Evolutionary conservation across 1,140 invertebrate genomes (phyloP), one percentile per base, ranked within the genome.

Genomic region (Apis laboriosa): DNA sequence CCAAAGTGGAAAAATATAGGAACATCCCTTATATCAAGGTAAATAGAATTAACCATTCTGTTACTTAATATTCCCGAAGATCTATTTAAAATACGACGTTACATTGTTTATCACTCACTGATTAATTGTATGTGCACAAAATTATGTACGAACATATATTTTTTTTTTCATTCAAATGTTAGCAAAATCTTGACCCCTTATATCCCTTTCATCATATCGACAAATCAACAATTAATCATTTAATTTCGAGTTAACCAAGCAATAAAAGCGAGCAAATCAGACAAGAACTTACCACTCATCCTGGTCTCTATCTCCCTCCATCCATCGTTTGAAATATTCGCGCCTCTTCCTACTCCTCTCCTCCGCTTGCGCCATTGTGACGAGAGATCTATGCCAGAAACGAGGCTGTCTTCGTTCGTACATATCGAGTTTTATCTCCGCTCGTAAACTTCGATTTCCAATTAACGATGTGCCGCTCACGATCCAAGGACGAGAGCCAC

Each of bases 381-480:
- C 43, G 76, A 49, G 76, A 77, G 49, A 7, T n/a, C n/a, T 64
- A 68, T 24, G 61, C 9, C 43, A 60, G 55, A 64, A 71, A 78
- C 53, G 60, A 51, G 63, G 24, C 73, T 34, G 34, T 58, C 55
- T 76, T 76, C 55, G 19, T 74, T 80, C 53, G 66, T 76, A 43
- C 34, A 7, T 7, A 60, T 75, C 55, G 43, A 24, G 63, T 77
- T 77, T 68, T 68, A 76, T 60, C 73, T 24, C 24, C 34, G 72
- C 79, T 81, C 80, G 80, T 81, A 81, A 81, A 81, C 73, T 77
- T 81, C 43, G 24, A 68, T 68, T 81, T 77, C 63, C 80, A 77
- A 81, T 81, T 77, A 81, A 75, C 71, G n/a, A 15, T 34, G 79
- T 55, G 19, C 28, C 64, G 34, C 13, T 68, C 60, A 49, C n/a